A percentile compares a stretch with the other conserved stretches of the same genome.
phyloP scores from a whole-genome alignment of 2,888 invertebrate genomes.

The Proisotoma minuta region DNA sequence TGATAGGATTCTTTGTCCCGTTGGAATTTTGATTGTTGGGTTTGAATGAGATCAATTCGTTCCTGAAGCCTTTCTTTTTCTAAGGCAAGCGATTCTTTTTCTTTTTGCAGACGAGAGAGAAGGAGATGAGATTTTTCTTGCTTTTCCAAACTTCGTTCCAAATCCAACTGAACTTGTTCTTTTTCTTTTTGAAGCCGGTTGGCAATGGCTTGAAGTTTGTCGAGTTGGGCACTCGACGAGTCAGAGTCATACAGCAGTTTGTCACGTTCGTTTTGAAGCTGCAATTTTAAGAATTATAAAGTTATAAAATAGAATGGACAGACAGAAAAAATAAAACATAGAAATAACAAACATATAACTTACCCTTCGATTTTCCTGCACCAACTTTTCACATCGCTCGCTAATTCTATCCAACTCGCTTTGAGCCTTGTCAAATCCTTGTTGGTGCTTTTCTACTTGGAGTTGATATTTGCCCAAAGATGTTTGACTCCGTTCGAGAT shows the following conservation, averaged over 20 bases:
- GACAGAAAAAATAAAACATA: slow-evolving; percentile 6
- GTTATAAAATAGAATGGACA: slow-evolving; percentile 5
- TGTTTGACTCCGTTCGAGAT: slow-evolving; percentile 80
- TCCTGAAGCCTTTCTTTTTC: slow-evolving; percentile 82
- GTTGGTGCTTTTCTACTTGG: slow-evolving; percentile 86
- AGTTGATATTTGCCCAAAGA: slow-evolving; percentile 85
- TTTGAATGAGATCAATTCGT: slow-evolving; percentile 73
- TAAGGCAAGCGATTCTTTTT: slow-evolving; percentile 74
- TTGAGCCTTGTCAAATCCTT: slow-evolving; percentile 80
- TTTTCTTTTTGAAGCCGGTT: slow-evolving; percentile 84
- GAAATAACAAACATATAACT: slow-evolving; percentile 49
- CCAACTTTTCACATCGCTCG: slow-evolving; percentile 77
- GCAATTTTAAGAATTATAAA: slow-evolving; percentile 26
- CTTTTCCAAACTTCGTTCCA: slow-evolving; percentile 80
- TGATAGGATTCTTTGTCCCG: slow-evolving; percentile 78
- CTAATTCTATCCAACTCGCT: slow-evolving; percentile 84
- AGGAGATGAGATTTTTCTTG: slow-evolving; percentile 59
- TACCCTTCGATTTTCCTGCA: slow-evolving; percentile 76
- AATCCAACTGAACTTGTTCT: slow-evolving; percentile 75
- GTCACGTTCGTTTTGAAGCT: slow-evolving; percentile 77
- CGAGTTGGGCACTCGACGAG: slow-evolving; percentile 81
- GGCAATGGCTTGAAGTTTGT: slow-evolving; percentile 81
- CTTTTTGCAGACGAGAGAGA: slow-evolving; percentile 76
- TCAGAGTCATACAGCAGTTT: slow-evolving; percentile 87
- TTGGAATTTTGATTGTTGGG: slow-evolving; percentile 73